Conservation (phyloP, 2,888 invertebrate species). For the Leptopterna dolabrata region DNA sequence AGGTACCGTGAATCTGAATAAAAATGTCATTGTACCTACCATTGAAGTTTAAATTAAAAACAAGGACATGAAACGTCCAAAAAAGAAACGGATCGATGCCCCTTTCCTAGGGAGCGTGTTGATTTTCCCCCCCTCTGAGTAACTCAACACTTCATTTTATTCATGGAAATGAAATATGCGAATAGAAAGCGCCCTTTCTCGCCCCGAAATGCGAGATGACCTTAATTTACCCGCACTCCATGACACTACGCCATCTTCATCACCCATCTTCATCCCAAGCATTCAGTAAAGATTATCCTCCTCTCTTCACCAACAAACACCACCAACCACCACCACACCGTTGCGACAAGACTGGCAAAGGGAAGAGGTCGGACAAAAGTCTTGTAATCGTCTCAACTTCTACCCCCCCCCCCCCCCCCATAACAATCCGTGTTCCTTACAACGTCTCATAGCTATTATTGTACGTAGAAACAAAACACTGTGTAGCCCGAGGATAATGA, state of each 20-base stretch:
- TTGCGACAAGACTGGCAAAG: background rate
- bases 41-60: too few relatives aligned
- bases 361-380: slow-evolving; percentile 20
- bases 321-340: background rate
- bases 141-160: slow-evolving; percentile 23
- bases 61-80: background rate
- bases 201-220: background rate
- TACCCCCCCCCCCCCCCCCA: background rate
- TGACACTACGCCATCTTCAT: slow-evolving; percentile 18
- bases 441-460: slow-evolving; percentile 20
- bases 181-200: slow-evolving; percentile 7
- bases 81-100: background rate
- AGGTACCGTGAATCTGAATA: too few relatives aligned
- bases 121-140: background rate
- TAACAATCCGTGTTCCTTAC: too few relatives aligned
- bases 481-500: slow-evolving; percentile 25
- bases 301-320: too few relatives aligned
- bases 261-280: background rate
- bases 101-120: background rate
- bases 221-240: slow-evolving; percentile 23
- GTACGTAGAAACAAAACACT: slow-evolving; percentile 43
- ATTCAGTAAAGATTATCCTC: background rate
- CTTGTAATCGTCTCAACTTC: slow-evolving; percentile 43
- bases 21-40: too few relatives aligned
- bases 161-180: slow-evolving; percentile 37